A percentile compares a stretch with the other conserved stretches of the same genome.
These are phyloP conservation scores for Cyclophora punctaria DNA, from an alignment of 2,888 invertebrate species.

Conservation along the genomic window DNA sequence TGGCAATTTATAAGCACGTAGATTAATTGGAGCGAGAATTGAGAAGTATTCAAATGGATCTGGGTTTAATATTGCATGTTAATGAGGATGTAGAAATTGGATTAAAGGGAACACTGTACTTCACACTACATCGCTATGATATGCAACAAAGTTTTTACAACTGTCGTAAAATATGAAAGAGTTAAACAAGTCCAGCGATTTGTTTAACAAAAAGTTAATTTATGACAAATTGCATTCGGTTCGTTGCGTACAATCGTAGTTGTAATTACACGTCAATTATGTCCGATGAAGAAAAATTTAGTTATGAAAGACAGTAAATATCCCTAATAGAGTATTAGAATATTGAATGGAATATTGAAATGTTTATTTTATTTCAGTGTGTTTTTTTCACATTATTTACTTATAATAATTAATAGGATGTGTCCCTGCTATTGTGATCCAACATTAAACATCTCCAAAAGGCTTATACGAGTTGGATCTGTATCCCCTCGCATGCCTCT, in stretches of 20 bases:
- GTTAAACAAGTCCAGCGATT: not conserved
- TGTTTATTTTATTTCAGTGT: too few relatives aligned
- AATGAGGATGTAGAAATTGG: conserved; percentile 7
- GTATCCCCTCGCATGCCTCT: too few relatives aligned
- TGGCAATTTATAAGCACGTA: conserved; percentile 12
- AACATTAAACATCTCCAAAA: too few relatives aligned
- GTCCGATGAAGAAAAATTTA: too few relatives aligned
- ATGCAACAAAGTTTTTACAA: not conserved
- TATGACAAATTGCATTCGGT: not conserved
- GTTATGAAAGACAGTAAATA: too few relatives aligned
- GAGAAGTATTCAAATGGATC: conserved; percentile 14
- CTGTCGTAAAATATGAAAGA: not conserved
- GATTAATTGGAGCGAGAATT: conserved; percentile 11
- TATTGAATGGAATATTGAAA: too few relatives aligned
- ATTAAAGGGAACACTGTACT: conserved; percentile 1
- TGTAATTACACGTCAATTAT: too few relatives aligned
- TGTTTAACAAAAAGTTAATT: not conserved
- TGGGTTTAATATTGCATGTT: conserved; percentile 14
- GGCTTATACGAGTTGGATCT: too few relatives aligned
- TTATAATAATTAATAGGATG: too few relatives aligned
- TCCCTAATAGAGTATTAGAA: too few relatives aligned
- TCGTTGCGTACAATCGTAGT: not conserved
- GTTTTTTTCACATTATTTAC: too few relatives aligned
- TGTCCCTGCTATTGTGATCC: too few relatives aligned
- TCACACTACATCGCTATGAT: not conserved